Conservation (phyloP, 2,113 vertebrate species). For the Catharus bicknelli region DNA sequence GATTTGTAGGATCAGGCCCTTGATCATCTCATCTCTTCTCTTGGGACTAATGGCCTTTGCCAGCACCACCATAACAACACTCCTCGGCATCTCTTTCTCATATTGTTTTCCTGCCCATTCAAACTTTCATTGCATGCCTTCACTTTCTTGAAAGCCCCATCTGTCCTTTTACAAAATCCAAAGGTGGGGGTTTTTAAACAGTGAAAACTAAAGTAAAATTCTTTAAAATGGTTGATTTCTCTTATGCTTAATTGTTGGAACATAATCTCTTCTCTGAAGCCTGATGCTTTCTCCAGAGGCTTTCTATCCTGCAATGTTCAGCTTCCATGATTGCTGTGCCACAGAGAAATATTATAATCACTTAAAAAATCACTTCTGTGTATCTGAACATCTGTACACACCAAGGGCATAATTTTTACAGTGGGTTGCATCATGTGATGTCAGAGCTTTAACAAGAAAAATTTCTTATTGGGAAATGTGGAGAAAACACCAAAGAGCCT, state of each 20-base stretch:
- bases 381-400: conserved; percentile 3
- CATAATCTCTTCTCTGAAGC: neutral
- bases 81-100: neutral
- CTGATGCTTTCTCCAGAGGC: neutral
- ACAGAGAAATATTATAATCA: neutral
- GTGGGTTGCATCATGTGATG: conserved; percentile 63
- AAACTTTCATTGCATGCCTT: neutral
- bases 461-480: neutral
- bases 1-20: conserved; percentile 28
- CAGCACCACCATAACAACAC: conserved; percentile 11
- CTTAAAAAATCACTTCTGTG: neutral
- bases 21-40: neutral
- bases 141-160: neutral
- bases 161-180: neutral
- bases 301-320: neutral
- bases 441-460: conserved; percentile 41
- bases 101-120: conserved; percentile 11
- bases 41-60: neutral
- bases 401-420: conserved; percentile 27
- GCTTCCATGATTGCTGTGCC: neutral
- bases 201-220: conserved; percentile 2
- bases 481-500: neutral
- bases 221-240: neutral
- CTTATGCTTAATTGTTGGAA: neutral
- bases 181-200: neutral